A percentile compares a stretch with the other conserved stretches of the same genome.
phyloP scores from a whole-genome alignment of 2,888 invertebrate species.

The Coenonympha glycerion region DNA sequence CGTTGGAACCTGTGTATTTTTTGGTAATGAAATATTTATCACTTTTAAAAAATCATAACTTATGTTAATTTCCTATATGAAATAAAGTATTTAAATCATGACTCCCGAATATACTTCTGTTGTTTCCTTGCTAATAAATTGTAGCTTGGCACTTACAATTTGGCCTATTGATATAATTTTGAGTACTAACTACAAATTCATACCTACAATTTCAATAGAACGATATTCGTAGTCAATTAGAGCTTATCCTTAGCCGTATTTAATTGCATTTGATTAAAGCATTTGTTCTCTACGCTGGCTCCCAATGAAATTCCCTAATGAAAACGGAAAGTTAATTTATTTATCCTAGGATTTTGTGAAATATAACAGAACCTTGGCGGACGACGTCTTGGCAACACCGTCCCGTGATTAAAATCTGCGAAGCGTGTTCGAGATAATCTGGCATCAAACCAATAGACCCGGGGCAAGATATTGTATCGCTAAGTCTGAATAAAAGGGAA shows the following conservation, averaged over 20 bases:
- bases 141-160: neutral
- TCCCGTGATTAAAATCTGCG: constrained; percentile 63
- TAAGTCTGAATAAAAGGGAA: constrained; percentile 32
- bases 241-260: no score
- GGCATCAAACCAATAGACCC: constrained; percentile 55
- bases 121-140: neutral
- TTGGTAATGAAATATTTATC: no score
- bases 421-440: constrained; percentile 57
- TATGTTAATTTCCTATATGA: no score
- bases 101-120: no score
- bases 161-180: no score
- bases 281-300: neutral
- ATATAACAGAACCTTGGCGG: constrained; percentile 22
- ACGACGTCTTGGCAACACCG: constrained; percentile 52
- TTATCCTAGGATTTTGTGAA: constrained; percentile 17
- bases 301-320: neutral
- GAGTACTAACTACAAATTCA: no score
- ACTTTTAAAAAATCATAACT: no score
- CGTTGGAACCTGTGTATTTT: no score
- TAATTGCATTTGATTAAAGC: no score
- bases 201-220: no score
- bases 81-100: no score
- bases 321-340: constrained; percentile 11
- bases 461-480: constrained; percentile 31
- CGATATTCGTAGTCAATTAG: no score